Conservation (phyloP, 2,888 invertebrate genomes). For the Ochropleura leucogaster region DNA sequence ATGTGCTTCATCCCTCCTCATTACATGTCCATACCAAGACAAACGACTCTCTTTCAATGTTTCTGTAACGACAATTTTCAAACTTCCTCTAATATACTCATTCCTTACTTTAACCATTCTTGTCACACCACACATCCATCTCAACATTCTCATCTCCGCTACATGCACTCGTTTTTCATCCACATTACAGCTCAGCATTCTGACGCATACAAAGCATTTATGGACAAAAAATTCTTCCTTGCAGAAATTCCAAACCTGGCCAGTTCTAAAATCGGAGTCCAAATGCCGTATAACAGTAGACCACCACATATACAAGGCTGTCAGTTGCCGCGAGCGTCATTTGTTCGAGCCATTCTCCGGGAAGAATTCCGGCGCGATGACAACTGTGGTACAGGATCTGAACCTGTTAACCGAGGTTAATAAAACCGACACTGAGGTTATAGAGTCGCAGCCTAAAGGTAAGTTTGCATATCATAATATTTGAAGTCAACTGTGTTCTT, state of each 20-base stretch:
- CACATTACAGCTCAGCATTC: no score
- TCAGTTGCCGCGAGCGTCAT: slow-evolving; percentile 94
- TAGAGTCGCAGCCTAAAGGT: slow-evolving; percentile 87
- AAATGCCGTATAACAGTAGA: slow-evolving; percentile 94
- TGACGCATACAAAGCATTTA: no score
- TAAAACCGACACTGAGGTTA: slow-evolving; percentile 81
- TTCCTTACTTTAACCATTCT: no score
- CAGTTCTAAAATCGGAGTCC: slow-evolving; percentile 93
- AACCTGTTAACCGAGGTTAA: slow-evolving; percentile 89
- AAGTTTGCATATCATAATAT: slow-evolving; percentile 14
- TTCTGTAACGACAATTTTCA: no score
- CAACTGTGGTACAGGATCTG: slow-evolving; percentile 91
- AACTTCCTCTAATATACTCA: no score
- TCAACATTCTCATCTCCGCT: no score
- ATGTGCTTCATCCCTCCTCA: no score
- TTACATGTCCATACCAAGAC: no score
- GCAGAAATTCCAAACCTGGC: slow-evolving; percentile 93
- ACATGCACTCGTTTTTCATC: no score
- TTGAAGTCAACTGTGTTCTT: no score
- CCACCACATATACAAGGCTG: slow-evolving; percentile 93
- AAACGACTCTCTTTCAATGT: no score
- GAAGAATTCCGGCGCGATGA: slow-evolving; percentile 93
- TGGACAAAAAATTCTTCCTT: slow-evolving; percentile 55
- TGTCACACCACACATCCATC: no score
- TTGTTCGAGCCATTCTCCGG: slow-evolving; percentile 94